These are phyloP conservation scores for Portunus trituberculatus DNA, from an alignment of 1,140 invertebrate species.

Conservation along the genomic window DNA sequence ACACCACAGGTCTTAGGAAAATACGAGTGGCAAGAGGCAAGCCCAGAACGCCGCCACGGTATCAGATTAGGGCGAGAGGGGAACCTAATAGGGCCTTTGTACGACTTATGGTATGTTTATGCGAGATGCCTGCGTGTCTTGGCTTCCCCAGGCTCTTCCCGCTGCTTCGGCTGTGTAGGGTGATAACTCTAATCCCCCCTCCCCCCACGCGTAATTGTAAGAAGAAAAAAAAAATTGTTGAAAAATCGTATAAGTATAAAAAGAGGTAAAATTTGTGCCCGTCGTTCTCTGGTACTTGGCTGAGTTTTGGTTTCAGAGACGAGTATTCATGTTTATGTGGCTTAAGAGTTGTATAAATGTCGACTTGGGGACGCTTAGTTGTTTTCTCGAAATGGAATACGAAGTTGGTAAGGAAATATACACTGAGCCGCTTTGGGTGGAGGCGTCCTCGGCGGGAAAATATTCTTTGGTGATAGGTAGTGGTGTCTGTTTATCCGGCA, in stretches of 20 bases:
- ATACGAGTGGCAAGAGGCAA: background rate
- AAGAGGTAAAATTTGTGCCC: background rate
- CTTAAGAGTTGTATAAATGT: constrained; percentile 12
- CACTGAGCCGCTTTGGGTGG: background rate
- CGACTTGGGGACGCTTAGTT: background rate
- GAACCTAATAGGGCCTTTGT: background rate
- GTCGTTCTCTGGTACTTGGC: background rate
- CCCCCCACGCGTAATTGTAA: background rate
- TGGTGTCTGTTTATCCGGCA: background rate
- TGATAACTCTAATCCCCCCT: background rate
- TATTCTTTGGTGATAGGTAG: background rate
- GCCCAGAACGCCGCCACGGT: background rate
- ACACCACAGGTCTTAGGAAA: background rate
- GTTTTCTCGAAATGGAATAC: background rate
- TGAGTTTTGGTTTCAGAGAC: background rate
- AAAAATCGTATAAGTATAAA: background rate
- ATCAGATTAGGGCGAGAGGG: background rate
- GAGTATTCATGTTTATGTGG: background rate
- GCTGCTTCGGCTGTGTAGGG: background rate
- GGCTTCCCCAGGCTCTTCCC: background rate
- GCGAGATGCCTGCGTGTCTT: background rate
- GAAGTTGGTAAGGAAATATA: background rate
- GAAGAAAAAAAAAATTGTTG: background rate
- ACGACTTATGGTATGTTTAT: background rate
- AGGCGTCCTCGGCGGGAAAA: background rate